Conservation (phyloP, 2,113 vertebrate genomes). For the Empidonax alnorum region DNA sequence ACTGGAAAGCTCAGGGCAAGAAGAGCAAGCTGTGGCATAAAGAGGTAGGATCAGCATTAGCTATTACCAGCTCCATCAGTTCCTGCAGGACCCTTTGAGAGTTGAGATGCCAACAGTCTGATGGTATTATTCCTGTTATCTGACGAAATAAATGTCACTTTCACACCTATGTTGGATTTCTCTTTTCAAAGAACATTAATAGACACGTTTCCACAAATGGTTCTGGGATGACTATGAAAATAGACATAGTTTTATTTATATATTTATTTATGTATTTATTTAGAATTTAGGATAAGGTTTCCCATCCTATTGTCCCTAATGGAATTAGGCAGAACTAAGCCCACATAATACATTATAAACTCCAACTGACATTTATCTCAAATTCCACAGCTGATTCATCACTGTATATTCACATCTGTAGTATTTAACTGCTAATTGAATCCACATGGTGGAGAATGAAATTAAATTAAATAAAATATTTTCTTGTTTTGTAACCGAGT, state of each 20-base stretch:
- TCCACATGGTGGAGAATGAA: not conserved
- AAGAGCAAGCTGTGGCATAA: not conserved
- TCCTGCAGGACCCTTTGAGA: not conserved
- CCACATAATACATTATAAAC: not conserved
- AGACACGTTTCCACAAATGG: not conserved
- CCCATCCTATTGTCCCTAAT: not conserved
- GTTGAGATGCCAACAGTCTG: not conserved
- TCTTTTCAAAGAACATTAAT: not conserved
- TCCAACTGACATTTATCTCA: constrained; percentile 22
- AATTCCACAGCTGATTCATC: constrained; percentile 21
- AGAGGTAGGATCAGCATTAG: not conserved
- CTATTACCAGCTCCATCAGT: not conserved
- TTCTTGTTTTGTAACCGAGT: not conserved
- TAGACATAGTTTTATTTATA: not conserved
- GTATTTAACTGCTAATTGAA: constrained; percentile 18
- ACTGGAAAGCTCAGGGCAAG: not conserved
- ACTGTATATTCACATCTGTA: not conserved
- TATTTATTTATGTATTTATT: not conserved
- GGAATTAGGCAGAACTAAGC: not conserved
- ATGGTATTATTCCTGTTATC: not conserved
- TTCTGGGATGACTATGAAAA: not conserved
- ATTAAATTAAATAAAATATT: not conserved
- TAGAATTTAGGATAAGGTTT: not conserved
- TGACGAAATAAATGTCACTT: not conserved
- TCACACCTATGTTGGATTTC: not conserved